phyloP scores from a whole-genome alignment of 2,797 vertebrate genomes.

The Xyrichtys novacula region DNA sequence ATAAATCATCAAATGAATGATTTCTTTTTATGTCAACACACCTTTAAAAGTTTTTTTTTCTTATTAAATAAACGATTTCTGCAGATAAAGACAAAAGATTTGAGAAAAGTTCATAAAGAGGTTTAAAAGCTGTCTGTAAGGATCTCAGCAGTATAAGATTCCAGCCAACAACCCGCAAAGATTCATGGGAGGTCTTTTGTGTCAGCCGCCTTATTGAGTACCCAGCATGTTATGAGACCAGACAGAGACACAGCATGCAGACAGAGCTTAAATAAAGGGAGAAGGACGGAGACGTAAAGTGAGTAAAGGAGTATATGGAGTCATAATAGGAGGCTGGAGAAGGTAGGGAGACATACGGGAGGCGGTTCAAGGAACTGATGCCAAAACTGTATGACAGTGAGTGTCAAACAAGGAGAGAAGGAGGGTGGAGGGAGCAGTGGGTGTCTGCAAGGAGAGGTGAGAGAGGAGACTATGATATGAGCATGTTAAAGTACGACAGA shows the following conservation, averaged over 20 bases:
- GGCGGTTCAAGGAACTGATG: conserved; percentile 55
- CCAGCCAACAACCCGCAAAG: conserved; percentile 53
- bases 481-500: conserved; percentile 36
- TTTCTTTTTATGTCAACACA: conserved; percentile 89
- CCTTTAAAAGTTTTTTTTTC: too few relatives aligned
- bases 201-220: conserved; percentile 62
- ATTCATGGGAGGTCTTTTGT: conserved; percentile 82
- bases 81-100: background rate
- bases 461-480: conserved; percentile 34
- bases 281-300: conserved; percentile 66
- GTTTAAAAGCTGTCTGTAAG: conserved; percentile 3
- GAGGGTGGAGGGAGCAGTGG: conserved; percentile 58
- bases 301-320: conserved; percentile 59
- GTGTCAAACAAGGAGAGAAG: conserved; percentile 70
- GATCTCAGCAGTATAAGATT: conserved; percentile 21
- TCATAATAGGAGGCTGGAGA: conserved; percentile 40
- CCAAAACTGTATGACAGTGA: conserved; percentile 62
- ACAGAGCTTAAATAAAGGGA: conserved; percentile 43
- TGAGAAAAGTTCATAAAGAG: background rate
- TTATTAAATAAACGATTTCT: background rate
- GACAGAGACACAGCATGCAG: conserved; percentile 69
- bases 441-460: conserved; percentile 56
- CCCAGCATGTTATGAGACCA: conserved; percentile 58
- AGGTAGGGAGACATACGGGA: conserved; percentile 46
- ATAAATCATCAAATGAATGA: too few relatives aligned